Conservation (phyloP, 2,113 vertebrate genomes). For the Hydropotes inermis region DNA sequence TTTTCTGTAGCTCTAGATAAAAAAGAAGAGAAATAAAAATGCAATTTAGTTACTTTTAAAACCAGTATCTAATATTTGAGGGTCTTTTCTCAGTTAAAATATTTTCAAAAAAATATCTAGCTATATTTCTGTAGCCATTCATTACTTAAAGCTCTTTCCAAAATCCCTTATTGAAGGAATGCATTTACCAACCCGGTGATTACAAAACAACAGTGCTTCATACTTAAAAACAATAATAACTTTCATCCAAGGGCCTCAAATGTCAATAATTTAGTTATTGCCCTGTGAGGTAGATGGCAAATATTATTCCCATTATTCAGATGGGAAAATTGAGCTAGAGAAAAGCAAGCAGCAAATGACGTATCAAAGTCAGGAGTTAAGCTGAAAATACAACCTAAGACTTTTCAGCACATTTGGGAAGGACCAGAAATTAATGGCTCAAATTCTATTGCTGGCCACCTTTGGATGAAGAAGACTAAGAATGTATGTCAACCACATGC, state of each 20-base stretch:
- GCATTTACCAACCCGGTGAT: not conserved
- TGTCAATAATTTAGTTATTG: not conserved
- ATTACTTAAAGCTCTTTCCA: not conserved
- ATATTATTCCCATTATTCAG: not conserved
- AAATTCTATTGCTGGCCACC: too few relatives aligned
- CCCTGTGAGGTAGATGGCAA: not conserved
- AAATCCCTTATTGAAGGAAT: not conserved
- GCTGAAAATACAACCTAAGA: not conserved
- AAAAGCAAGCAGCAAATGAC: not conserved
- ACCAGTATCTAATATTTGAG: constrained; percentile 18
- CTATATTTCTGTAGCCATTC: not conserved
- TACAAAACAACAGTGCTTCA: not conserved
- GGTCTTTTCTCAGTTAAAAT: constrained; percentile 16
- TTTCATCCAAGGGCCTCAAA: not conserved
- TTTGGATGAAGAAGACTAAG: not conserved
- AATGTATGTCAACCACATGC: not conserved
- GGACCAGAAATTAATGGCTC: too few relatives aligned
- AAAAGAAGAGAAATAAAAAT: not conserved
- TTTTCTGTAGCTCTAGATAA: not conserved
- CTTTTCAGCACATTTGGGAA: not conserved
- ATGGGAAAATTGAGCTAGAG: not conserved
- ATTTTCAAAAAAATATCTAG: not conserved
- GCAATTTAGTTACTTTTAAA: constrained; percentile 1
- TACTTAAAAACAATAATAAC: not conserved
- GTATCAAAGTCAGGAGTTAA: not conserved